Evolutionary conservation across 2,113 vertebrate species (phyloP).

Genomic region (Channa argus): DNA sequence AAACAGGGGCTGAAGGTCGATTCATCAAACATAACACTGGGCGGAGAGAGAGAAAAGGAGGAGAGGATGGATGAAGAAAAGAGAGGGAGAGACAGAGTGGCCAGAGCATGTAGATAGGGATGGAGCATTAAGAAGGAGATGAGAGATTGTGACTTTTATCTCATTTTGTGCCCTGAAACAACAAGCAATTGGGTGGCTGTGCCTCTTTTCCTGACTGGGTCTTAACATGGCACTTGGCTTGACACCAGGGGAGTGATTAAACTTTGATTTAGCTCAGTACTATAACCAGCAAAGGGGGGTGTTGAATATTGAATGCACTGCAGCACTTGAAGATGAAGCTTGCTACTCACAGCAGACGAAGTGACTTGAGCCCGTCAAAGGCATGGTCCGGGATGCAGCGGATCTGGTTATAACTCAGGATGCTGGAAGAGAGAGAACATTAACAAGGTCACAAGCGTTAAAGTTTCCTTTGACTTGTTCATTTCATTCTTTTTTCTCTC

Average conservation of each 20-base stretch:
- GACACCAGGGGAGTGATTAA: constrained; percentile 57
- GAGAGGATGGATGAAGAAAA: constrained; percentile 31
- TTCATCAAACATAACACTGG: constrained; percentile 77
- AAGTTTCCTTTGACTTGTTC: too few species aligned
- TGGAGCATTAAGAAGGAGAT: constrained; percentile 45
- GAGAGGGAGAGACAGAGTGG: constrained; percentile 1
- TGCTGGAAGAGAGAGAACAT: constrained; percentile 78
- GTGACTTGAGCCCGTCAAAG: constrained; percentile 91
- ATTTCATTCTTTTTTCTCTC: background rate
- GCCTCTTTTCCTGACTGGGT: constrained; percentile 44
- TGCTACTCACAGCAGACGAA: constrained; percentile 93
- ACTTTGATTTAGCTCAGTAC: constrained; percentile 64
- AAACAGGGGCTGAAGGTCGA: constrained; percentile 76
- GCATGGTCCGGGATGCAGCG: constrained; percentile 93
- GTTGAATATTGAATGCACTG: constrained; percentile 65
- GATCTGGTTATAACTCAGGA: constrained; percentile 96
- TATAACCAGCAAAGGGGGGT: constrained; percentile 38
- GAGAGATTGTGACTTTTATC: constrained; percentile 66
- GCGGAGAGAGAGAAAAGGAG: constrained; percentile 47
- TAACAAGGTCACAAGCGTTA: constrained; percentile 33
- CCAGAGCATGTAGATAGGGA: constrained; percentile 47
- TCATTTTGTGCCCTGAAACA: constrained; percentile 54
- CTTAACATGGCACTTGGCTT: constrained; percentile 41
- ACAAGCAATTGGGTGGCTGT: constrained; percentile 47
- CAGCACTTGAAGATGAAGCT: constrained; percentile 37